phyloP scores from a whole-genome alignment of 2,113 vertebrate species.

The Hydrochoerus hydrochaeris region DNA sequence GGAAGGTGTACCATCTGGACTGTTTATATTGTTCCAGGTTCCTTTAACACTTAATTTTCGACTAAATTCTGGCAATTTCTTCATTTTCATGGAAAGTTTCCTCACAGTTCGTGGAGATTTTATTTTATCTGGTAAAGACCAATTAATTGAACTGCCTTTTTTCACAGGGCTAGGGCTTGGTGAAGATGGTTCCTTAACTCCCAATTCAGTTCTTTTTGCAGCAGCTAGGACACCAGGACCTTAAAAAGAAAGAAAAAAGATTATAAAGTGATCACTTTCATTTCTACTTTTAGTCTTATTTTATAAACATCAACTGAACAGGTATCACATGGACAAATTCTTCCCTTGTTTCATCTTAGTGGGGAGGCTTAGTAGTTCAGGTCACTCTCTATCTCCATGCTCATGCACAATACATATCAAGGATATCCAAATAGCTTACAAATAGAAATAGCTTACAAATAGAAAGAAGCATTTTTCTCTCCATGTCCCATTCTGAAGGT shows the following conservation, averaged over 20 bases:
- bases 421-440: not conserved
- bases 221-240: conserved; percentile 81
- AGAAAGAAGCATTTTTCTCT: not conserved
- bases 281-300: not conserved
- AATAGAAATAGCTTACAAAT: not conserved
- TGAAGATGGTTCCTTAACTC: conserved; percentile 88
- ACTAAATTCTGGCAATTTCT: conserved; percentile 97
- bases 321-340: not conserved
- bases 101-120: conserved; percentile 98
- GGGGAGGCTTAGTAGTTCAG: conserved; percentile 89
- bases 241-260: conserved; percentile 70
- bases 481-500: not conserved
- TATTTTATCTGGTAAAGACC: conserved; percentile 98
- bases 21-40: conserved; percentile 83
- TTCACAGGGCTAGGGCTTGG: conserved; percentile 94
- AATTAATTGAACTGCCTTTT: conserved; percentile 95
- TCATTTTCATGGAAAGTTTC: conserved; percentile 99
- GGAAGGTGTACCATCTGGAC: conserved; percentile 79
- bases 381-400: conserved; percentile 88
- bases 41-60: conserved; percentile 95
- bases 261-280: conserved; percentile 6
- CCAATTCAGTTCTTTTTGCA: conserved; percentile 82
- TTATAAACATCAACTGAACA: conserved; percentile 43
- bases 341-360: conserved; percentile 24
- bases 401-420: not conserved